phyloP scores from a whole-genome alignment of 2,888 invertebrate species.

The Lasioglossum malachurum region DNA sequence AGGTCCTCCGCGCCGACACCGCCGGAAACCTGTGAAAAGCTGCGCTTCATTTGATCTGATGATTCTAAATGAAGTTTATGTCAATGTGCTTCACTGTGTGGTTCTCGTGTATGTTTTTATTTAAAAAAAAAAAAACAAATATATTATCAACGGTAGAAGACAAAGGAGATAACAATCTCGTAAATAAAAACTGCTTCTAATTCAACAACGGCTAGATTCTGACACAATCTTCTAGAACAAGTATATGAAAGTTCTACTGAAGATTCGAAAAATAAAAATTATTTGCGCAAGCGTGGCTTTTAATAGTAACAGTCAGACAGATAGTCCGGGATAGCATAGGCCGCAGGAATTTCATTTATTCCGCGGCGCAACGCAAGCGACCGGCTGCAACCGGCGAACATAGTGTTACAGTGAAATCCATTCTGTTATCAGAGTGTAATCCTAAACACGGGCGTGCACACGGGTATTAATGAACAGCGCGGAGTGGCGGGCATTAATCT shows the following conservation, averaged over 20 bases:
- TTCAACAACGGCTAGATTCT: not conserved
- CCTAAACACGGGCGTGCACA: conserved; percentile 56
- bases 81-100: not conserved
- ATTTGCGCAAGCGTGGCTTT: not conserved
- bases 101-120: not conserved
- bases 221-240: not conserved
- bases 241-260: not conserved
- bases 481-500: conserved; percentile 66
- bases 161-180: not conserved
- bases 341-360: conserved; percentile 60
- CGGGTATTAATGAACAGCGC: conserved; percentile 65
- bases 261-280: not conserved
- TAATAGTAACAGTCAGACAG: not conserved
- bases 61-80: too few species aligned
- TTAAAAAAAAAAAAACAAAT: not conserved
- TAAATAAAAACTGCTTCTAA: not conserved
- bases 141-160: not conserved
- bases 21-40: not conserved
- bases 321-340: conserved; percentile 13
- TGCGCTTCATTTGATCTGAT: not conserved
- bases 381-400: conserved; percentile 39
- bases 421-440: conserved; percentile 70
- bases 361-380: conserved; percentile 12
- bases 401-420: conserved; percentile 61
- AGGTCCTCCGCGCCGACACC: not conserved